A percentile compares a stretch with the other conserved stretches of the same genome.
Evolutionary conservation across 2,888 invertebrate species (phyloP).

Genomic region (Stictocephala bisonia): DNA sequence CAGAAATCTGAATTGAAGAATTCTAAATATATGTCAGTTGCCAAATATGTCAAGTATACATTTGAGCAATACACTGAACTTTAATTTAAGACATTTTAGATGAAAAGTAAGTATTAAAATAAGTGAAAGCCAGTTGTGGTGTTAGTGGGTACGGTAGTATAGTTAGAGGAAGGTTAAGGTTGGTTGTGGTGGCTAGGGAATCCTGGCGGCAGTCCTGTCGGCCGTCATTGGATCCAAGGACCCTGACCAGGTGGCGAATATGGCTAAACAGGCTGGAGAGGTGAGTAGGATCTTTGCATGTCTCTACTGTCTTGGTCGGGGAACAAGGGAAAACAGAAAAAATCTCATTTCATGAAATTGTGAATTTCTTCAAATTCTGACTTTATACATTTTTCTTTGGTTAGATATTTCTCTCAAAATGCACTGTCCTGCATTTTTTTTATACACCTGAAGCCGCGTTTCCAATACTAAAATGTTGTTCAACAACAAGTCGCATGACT

Average conservation of each 20-base stretch:
- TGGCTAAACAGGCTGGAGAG: constrained; percentile 96
- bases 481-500: too few species aligned
- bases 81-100: not conserved
- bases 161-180: constrained; percentile 59
- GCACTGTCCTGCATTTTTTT: too few species aligned
- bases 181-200: constrained; percentile 73
- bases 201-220: constrained; percentile 92
- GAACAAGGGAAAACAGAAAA: too few species aligned
- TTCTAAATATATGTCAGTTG: too few species aligned
- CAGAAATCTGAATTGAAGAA: too few species aligned
- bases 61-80: not conserved
- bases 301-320: not conserved
- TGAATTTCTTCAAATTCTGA: too few species aligned
- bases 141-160: constrained; percentile 17
- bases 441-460: too few species aligned
- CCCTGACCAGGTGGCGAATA: constrained; percentile 91
- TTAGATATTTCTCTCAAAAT: too few species aligned
- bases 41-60: too few species aligned
- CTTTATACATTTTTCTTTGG: too few species aligned
- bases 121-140: not conserved
- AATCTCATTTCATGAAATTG: too few species aligned
- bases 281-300: constrained; percentile 72
- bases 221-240: constrained; percentile 91
- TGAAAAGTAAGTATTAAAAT: not conserved
- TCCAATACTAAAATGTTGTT: too few species aligned